Evolutionary conservation across 2,888 invertebrate genomes (phyloP).

Genomic region (Mythimna impura): DNA sequence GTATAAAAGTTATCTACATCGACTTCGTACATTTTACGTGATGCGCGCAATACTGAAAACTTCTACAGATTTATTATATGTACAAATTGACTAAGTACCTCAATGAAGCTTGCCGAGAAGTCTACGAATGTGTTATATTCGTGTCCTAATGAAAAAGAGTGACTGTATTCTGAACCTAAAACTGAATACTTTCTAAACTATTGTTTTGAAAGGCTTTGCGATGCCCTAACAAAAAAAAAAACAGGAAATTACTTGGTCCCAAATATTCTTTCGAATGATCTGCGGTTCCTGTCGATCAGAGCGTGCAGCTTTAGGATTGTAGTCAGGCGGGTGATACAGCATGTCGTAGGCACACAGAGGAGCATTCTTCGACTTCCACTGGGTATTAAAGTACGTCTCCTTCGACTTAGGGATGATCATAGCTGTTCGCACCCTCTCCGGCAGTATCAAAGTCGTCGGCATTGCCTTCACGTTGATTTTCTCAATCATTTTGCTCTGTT

Average conservation of each 20-base stretch:
- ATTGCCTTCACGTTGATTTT: slow-evolving; percentile 17
- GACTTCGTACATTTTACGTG: no score
- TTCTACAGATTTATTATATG: no score
- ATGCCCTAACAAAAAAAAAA: no score
- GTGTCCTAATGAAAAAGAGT: no score
- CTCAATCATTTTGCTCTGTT: slow-evolving; percentile 16
- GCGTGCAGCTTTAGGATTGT: slow-evolving; percentile 84
- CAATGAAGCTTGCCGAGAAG: no score
- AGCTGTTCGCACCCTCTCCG: slow-evolving; percentile 73
- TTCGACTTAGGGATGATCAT: slow-evolving; percentile 85
- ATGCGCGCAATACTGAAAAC: no score
- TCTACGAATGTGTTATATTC: no score
- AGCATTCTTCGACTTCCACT: slow-evolving; percentile 73
- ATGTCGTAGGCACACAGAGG: slow-evolving; percentile 85
- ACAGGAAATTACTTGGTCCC: slow-evolving; percentile 68
- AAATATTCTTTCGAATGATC: slow-evolving; percentile 84
- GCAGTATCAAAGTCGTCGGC: slow-evolving; percentile 55
- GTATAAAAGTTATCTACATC: no score
- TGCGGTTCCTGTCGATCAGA: slow-evolving; percentile 85
- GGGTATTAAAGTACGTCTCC: slow-evolving; percentile 82
- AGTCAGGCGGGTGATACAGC: slow-evolving; percentile 86
- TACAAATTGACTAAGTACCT: no score
- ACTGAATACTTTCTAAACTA: no score
- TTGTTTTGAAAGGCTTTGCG: no score
- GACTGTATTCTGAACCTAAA: no score